Base-by-base conservation (phyloP, 2,888 invertebrate genomes). In the Troglohyphantes excavatus region DNA sequence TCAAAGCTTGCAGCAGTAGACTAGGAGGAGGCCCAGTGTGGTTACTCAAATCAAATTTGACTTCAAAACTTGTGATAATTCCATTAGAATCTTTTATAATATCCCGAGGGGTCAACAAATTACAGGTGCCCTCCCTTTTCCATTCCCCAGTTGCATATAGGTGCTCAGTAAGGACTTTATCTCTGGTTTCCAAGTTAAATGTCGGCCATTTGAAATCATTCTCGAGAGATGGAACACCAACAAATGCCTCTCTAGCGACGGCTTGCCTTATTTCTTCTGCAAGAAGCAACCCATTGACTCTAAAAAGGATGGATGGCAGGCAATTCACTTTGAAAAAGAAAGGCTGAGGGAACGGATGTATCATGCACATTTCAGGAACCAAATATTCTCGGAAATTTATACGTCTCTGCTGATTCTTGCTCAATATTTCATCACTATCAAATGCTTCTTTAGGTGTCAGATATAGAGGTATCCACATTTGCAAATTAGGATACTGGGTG, bases 401-500 rank as follows among this genome's bases (percentile, higher is more conserved):
- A 46, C 23, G 65, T 23, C 27, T 98, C 61, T 96, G 95, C 91
- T 98, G 97, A 0, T 98, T 98, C 92, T 98, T 97, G 46, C 90
- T 90, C 13, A 81, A 29, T 23, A 5, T 2, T 6, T 9, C 23
- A 0, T 39, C 33, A 29, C 81, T 67, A 17, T 79, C 81, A 53
- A 73, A 90, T 23, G 29, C 39, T 46, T 85, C 70, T 94, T 98
- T 98, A 23, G 97, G 95, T 94, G 97, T 97, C 0, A 98, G 97
- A 93, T 98, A 97, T 93, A 98, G 95, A 0, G 98, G 98, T 0
- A 98, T 98, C 0, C 99, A 95, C 90, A 99, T 96, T 93, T 99
- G 99, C 19, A 99, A 94, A 90, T 98, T 94, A 0, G 98, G 98
- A 72, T 98, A 99, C 93, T 99, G 99, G 94, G 99, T 99, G 0